A percentile compares a stretch with the other conserved stretches of the same genome.
phyloP scores from a whole-genome alignment of 2,113 vertebrate species.

The Chaetodon auriga region DNA sequence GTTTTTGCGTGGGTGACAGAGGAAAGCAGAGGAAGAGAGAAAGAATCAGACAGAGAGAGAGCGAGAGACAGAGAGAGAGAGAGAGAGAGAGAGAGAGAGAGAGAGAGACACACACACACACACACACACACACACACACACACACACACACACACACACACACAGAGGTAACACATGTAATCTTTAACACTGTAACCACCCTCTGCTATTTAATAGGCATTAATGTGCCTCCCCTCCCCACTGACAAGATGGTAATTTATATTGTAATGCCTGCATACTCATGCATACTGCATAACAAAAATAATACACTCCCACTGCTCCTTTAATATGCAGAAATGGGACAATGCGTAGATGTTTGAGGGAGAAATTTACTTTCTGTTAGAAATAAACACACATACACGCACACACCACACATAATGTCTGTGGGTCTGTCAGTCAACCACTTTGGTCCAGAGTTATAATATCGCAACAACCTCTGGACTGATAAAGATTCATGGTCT shows the following conservation, averaged over 20 bases:
- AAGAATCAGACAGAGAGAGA: neutral
- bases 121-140: no score
- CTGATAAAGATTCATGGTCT: no score
- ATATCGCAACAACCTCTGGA: no score
- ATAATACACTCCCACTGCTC: neutral
- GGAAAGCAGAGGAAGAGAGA: neutral
- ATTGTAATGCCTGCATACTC: neutral
- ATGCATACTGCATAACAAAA: neutral
- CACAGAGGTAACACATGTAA: neutral
- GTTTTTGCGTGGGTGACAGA: neutral
- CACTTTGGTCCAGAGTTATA: no score
- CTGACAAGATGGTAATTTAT: neutral
- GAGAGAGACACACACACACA: neutral
- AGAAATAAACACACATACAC: neutral
- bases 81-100: neutral
- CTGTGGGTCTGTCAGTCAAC: no score
- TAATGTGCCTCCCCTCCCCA: neutral
- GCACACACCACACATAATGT: no score
- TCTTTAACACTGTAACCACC: conserved; percentile 8
- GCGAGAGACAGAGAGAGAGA: neutral
- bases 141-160: no score
- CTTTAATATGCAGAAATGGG: neutral
- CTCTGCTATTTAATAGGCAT: conserved; percentile 13
- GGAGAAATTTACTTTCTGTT: neutral
- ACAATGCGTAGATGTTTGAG: neutral